Evolutionary conservation across 2,888 invertebrate species (phyloP).

Genomic region (Leucoptera coffeella): DNA sequence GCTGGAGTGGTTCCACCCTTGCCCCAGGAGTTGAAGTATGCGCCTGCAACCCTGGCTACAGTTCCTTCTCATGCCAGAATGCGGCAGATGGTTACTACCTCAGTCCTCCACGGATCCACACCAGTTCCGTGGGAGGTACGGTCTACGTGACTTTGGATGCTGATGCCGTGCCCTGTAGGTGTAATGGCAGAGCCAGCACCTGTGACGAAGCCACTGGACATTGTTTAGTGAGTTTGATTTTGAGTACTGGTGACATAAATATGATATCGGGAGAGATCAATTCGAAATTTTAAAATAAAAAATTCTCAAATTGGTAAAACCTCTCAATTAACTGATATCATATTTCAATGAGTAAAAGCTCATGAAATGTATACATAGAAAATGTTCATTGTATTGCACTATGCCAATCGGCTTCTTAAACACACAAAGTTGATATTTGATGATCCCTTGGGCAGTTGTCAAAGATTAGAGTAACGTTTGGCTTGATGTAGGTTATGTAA

Average conservation of each 20-base stretch:
- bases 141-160: constrained; percentile 76
- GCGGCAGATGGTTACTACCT: constrained; percentile 79
- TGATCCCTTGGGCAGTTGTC: too few species aligned
- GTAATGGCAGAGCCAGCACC: constrained; percentile 68
- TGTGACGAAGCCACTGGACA: constrained; percentile 82
- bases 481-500: too few species aligned
- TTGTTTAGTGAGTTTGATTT: constrained; percentile 58
- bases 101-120: constrained; percentile 34
- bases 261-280: too few species aligned
- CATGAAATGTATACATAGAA: too few species aligned
- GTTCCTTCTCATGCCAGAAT: constrained; percentile 86
- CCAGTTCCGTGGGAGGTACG: constrained; percentile 53
- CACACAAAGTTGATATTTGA: too few species aligned
- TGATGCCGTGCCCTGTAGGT: constrained; percentile 72
- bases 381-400: too few species aligned
- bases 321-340: too few species aligned
- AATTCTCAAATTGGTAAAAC: too few species aligned
- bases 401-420: too few species aligned
- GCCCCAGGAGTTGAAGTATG: constrained; percentile 84
- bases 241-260: constrained; percentile 2
- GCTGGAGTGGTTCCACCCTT: constrained; percentile 59
- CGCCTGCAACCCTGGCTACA: constrained; percentile 73
- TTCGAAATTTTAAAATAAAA: too few species aligned
- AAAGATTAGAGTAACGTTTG: too few species aligned
- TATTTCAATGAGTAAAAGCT: too few species aligned